Evolutionary conservation across 2,113 vertebrate genomes (phyloP), one percentile per base, ranked within the genome.

Genomic region (Steatornis caripensis): DNA sequence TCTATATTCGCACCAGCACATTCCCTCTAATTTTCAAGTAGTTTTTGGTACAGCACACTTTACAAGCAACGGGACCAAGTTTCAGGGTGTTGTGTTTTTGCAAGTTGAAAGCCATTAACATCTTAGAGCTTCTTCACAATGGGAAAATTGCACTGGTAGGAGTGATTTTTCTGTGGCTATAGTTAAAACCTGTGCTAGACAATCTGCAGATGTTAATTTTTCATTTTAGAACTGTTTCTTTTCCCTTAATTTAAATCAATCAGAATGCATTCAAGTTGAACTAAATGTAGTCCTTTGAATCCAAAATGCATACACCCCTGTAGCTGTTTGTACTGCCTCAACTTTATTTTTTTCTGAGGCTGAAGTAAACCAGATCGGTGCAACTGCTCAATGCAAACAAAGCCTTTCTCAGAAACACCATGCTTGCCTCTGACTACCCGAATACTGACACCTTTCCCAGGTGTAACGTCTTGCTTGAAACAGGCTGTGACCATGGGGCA

Each of bases 141-240:
- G 48, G 51, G 55, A 88, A 92, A 95, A 93, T 94, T 86, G 80
- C n/a, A 14, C 14, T 37, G 64, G 49, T 71, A 30, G 49, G 46
- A 92, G 30, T 23, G 41, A 85, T 87, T 93, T 41, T 91, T 81
- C 37, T 77, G 70, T 37, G 54, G 80, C 12, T 24, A 13, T 32
- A 54, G 55, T 80, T 84, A 90, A 85, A 85, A 93, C 32, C 54
- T 69, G 66, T 66, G 82, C 66, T 87, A 90, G 84, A 37, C 81
- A 69, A 26, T 19, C 22, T 4, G 75, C 32, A 41, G 70, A 61
- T 49, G 71, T 74, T 86, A 68, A 24, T 91, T 83, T 95, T 90
- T 88, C 76, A 48, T 94, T 89, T 84, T 81, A 88, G 70, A 92
- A 66, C 51, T 70, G 79, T 88, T 96, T 86, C 70, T 91, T 96